Evolutionary conservation across 2,888 invertebrate species (phyloP), one percentile per base, ranked within the genome.

Genomic region (Ceriagrion tenellum): DNA sequence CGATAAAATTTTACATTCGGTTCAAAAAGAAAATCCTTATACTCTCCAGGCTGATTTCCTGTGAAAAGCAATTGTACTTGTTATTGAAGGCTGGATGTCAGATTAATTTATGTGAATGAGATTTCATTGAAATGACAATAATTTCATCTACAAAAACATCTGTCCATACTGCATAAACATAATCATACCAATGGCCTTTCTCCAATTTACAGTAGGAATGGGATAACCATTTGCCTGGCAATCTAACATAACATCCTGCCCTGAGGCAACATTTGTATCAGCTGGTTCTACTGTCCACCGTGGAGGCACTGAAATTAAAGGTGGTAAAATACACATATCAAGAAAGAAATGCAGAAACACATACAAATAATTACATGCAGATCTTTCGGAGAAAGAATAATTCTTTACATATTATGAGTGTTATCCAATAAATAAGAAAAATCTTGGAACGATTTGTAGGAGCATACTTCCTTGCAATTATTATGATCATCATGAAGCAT

Each of bases 211-310:
- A 16, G 97, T 97, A 8, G 99, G 99, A 95, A 98, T 98, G 0
- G 99, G 99, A 97, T 99, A 99, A 1, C 99, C 99, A 95, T 99
- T 98, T 0, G 99, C 99, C 97, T 98, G 98, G 96, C 99, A 99
- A 96, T 99, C 98, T 89, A 99, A 97, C 35, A 98, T 98, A 47
- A 99, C 98, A 96, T 98, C 98, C 96, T 99, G 98, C 0, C 98
- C 98, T 0, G 98, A 98, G 16, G 98, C 98, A 88, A 98, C 98
- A 96, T 98, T 98, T n/a, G 98, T 97, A 96, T 99, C 98, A 95
- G 98, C 97, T 0, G 99, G 99, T 96, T 99, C 99, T 96, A 98
- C 97, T 35, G 99, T 98, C 98, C 99, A 99, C 96, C 98, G 98
- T 47, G 99, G 99, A 89, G 99, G 99, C 96, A 99, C 99, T 99